Percentiles rank a stretch among this genome's conserved stretches.
phyloP scores from a whole-genome alignment of 2,113 vertebrate genomes.

The Scolopax mira region DNA sequence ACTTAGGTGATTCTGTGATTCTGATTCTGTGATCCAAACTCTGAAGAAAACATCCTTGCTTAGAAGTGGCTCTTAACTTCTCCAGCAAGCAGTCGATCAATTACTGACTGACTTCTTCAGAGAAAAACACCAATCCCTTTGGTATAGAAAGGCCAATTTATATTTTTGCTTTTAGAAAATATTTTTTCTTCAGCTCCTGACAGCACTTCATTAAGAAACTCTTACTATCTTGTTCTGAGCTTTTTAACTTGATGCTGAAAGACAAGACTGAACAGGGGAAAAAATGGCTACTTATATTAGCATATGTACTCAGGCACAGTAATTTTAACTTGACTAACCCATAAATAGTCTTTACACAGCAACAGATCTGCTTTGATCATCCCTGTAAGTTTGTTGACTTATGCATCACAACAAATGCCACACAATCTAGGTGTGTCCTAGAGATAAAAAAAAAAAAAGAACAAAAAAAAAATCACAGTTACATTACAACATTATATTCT shows the following conservation, averaged over 20 bases:
- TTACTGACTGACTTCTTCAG: not conserved
- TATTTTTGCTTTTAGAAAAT: not conserved
- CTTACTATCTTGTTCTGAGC: not conserved
- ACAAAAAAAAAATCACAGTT: not conserved
- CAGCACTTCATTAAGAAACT: not conserved
- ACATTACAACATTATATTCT: not conserved
- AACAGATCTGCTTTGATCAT: not conserved
- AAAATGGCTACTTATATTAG: not conserved
- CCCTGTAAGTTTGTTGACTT: not conserved
- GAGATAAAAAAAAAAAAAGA: not conserved
- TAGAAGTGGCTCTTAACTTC: not conserved
- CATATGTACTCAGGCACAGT: not conserved
- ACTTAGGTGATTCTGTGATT: too few relatives aligned
- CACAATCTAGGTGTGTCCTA: too few relatives aligned
- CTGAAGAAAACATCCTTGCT: not conserved
- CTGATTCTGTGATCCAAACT: not conserved
- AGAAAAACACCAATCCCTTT: not conserved
- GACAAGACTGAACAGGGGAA: not conserved
- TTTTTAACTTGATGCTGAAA: not conserved
- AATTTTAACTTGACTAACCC: not conserved
- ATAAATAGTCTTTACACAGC: not conserved
- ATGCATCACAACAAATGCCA: not conserved
- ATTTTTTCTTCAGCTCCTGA: not conserved
- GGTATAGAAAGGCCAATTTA: not conserved
- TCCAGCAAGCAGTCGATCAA: not conserved